These are phyloP conservation scores for Leptonema lineaticorne DNA, from an alignment of 1,140 invertebrate species.

Conservation along the genomic window DNA sequence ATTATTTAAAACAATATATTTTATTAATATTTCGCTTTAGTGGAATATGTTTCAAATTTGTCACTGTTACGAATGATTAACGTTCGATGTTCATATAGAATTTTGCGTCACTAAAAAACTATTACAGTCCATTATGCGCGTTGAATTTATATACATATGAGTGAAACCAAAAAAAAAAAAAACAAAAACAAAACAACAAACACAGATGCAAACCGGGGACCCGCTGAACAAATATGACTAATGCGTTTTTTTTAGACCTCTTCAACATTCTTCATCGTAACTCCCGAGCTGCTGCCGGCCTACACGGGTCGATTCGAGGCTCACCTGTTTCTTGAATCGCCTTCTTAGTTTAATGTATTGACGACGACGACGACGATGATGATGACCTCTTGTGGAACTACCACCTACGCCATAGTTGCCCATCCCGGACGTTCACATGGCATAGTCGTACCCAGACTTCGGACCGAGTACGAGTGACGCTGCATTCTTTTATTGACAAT, in stretches of 20 bases:
- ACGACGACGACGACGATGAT: constrained; percentile 2
- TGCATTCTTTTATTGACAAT: constrained; percentile 26
- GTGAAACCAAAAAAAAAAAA: too few relatives aligned
- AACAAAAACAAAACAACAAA: background rate
- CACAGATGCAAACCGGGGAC: background rate
- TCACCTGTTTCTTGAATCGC: background rate
- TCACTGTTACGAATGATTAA: background rate
- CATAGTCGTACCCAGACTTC: background rate
- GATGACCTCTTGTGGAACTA: constrained; percentile 15
- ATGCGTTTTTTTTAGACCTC: background rate
- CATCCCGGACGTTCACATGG: constrained; percentile 21
- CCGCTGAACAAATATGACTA: constrained; percentile 8
- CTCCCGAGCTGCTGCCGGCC: constrained; percentile 1
- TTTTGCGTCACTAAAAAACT: background rate
- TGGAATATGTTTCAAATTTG: too few relatives aligned
- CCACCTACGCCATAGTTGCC: constrained; percentile 14
- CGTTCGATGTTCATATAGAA: background rate
- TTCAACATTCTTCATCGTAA: background rate
- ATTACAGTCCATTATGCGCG: background rate
- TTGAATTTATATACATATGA: too few relatives aligned
- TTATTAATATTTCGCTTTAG: too few relatives aligned
- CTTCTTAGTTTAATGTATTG: constrained; percentile 14
- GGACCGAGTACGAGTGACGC: too few relatives aligned
- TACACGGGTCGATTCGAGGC: constrained; percentile 5
- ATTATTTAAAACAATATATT: too few relatives aligned